These are phyloP conservation scores for Dipus sagitta DNA, from an alignment of 2,797 vertebrate genomes.

Conservation along the genomic window DNA sequence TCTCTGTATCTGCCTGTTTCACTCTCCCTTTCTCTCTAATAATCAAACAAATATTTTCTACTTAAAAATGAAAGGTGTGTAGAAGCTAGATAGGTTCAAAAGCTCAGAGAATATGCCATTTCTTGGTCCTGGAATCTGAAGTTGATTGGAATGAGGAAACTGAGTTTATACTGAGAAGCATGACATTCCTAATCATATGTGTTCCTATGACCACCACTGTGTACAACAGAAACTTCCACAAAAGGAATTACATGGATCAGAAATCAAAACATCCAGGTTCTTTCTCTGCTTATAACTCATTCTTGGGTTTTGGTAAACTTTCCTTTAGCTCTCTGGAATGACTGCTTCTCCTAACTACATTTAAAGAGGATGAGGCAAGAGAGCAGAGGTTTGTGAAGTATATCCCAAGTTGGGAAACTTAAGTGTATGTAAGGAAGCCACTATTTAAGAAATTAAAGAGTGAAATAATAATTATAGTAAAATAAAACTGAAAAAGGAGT, in stretches of 20 bases:
- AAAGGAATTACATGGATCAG: background rate
- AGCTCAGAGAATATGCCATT: background rate
- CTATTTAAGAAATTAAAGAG: background rate
- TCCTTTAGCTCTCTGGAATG: background rate
- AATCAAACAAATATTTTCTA: no score
- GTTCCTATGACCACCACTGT: background rate
- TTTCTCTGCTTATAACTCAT: background rate
- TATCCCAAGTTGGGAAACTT: background rate
- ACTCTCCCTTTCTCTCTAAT: no score
- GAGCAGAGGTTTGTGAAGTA: background rate
- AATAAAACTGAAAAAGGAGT: background rate
- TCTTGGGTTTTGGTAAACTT: background rate
- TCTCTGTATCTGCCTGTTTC: no score
- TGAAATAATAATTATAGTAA: background rate
- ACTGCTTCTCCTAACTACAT: background rate
- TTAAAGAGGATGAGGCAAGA: background rate
- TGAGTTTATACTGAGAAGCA: background rate
- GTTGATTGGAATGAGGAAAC: background rate
- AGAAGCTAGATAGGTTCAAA: background rate
- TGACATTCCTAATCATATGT: background rate
- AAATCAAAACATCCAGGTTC: conserved; percentile 33
- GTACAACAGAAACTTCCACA: background rate
- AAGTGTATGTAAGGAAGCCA: background rate
- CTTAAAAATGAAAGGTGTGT: no score
- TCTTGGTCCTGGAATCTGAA: background rate